A percentile compares a stretch with the other conserved stretches of the same genome.
These are phyloP conservation scores for Mesorhabditis spiculigera DNA, from an alignment of 2,888 invertebrate genomes.

Conservation along the genomic window DNA sequence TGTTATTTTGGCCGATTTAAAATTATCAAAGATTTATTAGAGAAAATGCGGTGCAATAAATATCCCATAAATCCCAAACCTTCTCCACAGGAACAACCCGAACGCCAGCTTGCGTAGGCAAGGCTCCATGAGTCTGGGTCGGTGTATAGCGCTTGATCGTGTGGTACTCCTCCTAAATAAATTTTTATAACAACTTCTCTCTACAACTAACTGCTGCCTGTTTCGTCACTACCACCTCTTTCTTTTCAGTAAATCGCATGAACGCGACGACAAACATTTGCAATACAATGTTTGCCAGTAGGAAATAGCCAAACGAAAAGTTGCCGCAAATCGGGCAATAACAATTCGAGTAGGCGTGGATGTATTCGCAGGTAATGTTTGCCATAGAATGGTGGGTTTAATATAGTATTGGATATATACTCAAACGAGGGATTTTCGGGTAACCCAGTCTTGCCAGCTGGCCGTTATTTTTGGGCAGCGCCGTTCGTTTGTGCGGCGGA, in stretches of 20 bases:
- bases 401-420: too few species aligned
- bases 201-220: background rate
- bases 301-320: background rate
- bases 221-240: background rate
- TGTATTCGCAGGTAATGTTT: background rate
- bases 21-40: too few species aligned
- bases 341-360: background rate
- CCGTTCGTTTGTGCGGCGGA: too few species aligned
- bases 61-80: background rate
- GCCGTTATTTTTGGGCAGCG: too few species aligned
- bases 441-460: too few species aligned
- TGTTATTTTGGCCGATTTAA: too few species aligned
- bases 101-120: background rate
- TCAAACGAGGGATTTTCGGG: too few species aligned
- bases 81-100: conserved; percentile 2
- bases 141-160: conserved; percentile 2
- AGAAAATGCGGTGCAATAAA: too few species aligned
- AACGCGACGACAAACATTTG: background rate
- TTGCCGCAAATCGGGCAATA: conserved; percentile 4
- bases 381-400: too few species aligned
- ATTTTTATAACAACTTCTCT: background rate
- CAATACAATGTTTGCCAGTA: background rate
- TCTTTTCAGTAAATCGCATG: background rate
- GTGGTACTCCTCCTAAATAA: conserved; percentile 4
- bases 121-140: background rate